Evolutionary conservation across 2,888 invertebrate genomes (phyloP).

Genomic region (Ophion ellenae): DNA sequence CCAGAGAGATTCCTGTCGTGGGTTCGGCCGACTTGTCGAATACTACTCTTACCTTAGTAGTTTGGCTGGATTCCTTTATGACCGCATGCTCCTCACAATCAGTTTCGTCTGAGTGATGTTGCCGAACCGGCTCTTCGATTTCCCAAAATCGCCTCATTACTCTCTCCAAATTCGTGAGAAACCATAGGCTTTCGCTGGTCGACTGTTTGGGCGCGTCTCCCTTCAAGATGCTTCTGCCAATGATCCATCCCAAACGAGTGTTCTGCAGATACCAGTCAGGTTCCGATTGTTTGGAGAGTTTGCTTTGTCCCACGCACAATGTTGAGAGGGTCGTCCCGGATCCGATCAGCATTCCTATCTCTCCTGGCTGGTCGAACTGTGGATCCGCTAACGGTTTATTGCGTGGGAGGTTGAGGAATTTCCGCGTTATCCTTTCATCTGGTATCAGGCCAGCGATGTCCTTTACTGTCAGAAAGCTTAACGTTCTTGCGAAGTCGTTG

Average conservation of each 20-base stretch:
- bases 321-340: conserved; percentile 53
- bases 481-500: conserved; percentile 23
- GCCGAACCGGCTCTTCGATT: too few relatives aligned
- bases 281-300: conserved; percentile 37
- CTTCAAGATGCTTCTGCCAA: too few relatives aligned
- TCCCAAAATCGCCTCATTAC: too few relatives aligned
- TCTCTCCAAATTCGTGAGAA: too few relatives aligned
- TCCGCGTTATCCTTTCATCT: conserved; percentile 47
- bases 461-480: conserved; percentile 31
- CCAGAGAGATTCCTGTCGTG: too few relatives aligned
- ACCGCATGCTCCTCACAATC: conserved; percentile 37
- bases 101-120: too few relatives aligned
- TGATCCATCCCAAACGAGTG: too few relatives aligned
- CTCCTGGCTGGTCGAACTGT: conserved; percentile 60
- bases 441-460: conserved; percentile 50
- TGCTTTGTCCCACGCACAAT: conserved; percentile 60
- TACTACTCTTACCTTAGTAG: too few relatives aligned
- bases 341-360: conserved; percentile 61
- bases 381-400: conserved; percentile 65
- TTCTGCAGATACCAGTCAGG: conserved; percentile 38
- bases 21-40: too few relatives aligned
- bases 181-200: too few relatives aligned
- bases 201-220: too few relatives aligned
- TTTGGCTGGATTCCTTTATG: too few relatives aligned
- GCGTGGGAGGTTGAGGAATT: conserved; percentile 46